Conservation (phyloP, 1,140 invertebrate genomes). For the Belonocnema kinseyi region DNA sequence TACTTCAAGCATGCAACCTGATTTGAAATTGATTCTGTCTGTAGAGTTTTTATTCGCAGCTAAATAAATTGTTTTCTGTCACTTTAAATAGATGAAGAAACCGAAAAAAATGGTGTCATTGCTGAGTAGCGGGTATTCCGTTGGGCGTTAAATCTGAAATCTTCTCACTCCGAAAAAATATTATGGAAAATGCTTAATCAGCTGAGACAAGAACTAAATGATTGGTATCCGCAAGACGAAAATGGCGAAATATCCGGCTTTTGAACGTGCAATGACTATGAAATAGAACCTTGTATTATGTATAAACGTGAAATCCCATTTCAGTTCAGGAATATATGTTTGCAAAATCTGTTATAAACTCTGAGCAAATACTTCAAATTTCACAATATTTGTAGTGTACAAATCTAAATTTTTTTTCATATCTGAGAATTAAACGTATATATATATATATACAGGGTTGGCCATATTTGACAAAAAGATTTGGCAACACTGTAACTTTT, state of each 20-base stretch:
- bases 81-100: conserved; percentile 37
- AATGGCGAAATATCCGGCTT: not conserved
- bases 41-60: not conserved
- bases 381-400: too few species aligned
- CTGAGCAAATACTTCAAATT: too few species aligned
- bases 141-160: conserved; percentile 14
- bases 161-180: conserved; percentile 23
- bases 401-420: too few species aligned
- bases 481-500: too few species aligned
- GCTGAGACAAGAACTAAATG: not conserved
- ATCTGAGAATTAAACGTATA: too few species aligned
- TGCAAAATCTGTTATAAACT: too few species aligned
- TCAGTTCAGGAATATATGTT: too few species aligned
- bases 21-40: too few species aligned
- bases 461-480: too few species aligned
- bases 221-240: not conserved
- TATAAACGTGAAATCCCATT: not conserved
- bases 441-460: too few species aligned
- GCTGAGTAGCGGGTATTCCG: not conserved
- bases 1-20: too few species aligned
- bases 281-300: not conserved
- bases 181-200: conserved; percentile 19
- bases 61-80: conserved; percentile 4
- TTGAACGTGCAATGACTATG: not conserved
- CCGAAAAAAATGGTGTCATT: conserved; percentile 4